These are phyloP conservation scores for Gambusia affinis DNA, from an alignment of 2,113 vertebrate species.

Conservation along the genomic window DNA sequence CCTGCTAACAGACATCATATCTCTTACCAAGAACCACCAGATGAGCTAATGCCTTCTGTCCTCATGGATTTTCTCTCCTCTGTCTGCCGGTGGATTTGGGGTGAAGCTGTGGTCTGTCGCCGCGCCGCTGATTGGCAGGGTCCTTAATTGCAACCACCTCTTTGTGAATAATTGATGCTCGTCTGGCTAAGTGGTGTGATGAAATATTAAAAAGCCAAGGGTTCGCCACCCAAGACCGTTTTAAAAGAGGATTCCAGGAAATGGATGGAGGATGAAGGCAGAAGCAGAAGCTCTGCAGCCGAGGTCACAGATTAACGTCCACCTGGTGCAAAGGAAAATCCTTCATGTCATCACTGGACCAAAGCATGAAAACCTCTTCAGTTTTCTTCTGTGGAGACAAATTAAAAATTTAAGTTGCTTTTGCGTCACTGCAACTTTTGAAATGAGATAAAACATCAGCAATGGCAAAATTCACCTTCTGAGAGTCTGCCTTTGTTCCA, in stretches of 20 bases:
- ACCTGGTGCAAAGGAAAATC: slow-evolving; percentile 6
- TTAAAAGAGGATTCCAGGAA: slow-evolving; percentile 25
- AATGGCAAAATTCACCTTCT: no score
- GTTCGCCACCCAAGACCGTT: slow-evolving; percentile 29
- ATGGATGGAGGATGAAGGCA: not conserved
- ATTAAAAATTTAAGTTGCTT: not conserved
- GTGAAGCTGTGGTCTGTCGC: slow-evolving; percentile 19
- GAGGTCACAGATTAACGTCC: slow-evolving; percentile 20
- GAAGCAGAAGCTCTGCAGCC: not conserved
- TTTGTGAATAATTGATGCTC: slow-evolving; percentile 66
- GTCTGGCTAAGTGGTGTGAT: slow-evolving; percentile 57
- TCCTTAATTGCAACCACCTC: slow-evolving; percentile 61
- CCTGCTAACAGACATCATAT: not conserved
- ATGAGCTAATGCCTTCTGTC: slow-evolving; percentile 3
- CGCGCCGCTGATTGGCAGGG: slow-evolving; percentile 47
- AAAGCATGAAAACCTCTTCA: not conserved
- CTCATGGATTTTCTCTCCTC: slow-evolving; percentile 9
- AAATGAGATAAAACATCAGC: no score
- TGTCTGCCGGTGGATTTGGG: slow-evolving; percentile 21
- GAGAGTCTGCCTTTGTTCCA: not conserved
- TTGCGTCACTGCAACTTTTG: not conserved
- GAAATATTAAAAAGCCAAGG: slow-evolving; percentile 59
- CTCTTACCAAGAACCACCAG: not conserved
- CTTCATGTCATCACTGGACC: not conserved
- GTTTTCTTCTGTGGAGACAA: not conserved